A percentile compares a stretch with the other conserved stretches of the same genome.
Evolutionary conservation across 2,797 vertebrate genomes (phyloP).

Genomic region (Picus viridis): DNA sequence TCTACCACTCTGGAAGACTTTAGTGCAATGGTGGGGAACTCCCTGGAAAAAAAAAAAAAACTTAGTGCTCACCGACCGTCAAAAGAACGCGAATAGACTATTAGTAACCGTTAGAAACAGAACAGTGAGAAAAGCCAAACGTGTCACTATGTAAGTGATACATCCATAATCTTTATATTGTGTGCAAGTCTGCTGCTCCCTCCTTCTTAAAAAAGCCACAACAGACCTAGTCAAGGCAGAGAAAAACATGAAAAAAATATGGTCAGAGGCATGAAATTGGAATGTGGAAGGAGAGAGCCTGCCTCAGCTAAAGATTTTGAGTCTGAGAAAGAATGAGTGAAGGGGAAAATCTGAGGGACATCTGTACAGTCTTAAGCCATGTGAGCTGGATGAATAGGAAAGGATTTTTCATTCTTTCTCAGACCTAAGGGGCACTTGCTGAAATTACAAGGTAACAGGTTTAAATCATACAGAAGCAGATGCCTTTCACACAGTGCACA

Average conservation of each 20-base stretch:
- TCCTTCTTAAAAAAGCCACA: background rate
- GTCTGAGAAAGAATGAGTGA: background rate
- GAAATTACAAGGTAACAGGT: background rate
- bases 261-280: background rate
- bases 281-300: background rate
- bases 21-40: background rate
- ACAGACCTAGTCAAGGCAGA: background rate
- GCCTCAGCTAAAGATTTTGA: background rate
- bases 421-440: background rate
- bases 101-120: background rate
- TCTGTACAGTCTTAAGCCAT: background rate
- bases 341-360: background rate
- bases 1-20: background rate
- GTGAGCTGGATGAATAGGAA: background rate
- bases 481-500: background rate
- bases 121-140: background rate
- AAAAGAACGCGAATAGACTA: background rate
- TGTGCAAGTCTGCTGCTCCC: background rate
- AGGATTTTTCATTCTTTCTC: conserved; percentile 20
- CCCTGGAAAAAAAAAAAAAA: background rate
- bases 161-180: background rate
- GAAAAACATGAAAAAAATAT: background rate
- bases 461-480: background rate
- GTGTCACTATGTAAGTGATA: background rate
- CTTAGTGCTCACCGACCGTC: background rate